Evolutionary conservation across 2,797 vertebrate genomes (phyloP).

Genomic region (Oryzias dopingdopingensis): DNA sequence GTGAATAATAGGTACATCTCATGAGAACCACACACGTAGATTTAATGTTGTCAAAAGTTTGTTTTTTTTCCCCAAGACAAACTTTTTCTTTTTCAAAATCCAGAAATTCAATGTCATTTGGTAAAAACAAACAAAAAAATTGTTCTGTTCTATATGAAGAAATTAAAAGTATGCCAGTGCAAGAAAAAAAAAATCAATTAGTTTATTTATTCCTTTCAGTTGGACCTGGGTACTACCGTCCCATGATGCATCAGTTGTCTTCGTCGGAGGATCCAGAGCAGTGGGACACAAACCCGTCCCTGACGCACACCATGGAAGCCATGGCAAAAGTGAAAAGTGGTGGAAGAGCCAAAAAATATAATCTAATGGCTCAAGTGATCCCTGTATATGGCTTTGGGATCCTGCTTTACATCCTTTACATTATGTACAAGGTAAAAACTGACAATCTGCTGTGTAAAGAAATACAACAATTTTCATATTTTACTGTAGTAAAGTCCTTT

Average conservation of each 20-base stretch:
- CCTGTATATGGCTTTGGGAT: slow-evolving; percentile 96
- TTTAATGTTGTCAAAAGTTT: too few species aligned
- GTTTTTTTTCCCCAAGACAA: too few species aligned
- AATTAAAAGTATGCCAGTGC: too few species aligned
- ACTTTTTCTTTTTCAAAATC: too few species aligned
- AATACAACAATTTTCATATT: neutral
- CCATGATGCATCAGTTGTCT: slow-evolving; percentile 72
- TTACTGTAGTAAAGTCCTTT: neutral
- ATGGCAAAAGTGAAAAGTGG: slow-evolving; percentile 79
- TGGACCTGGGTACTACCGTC: slow-evolving; percentile 81
- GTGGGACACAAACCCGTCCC: slow-evolving; percentile 68
- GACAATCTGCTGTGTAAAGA: neutral
- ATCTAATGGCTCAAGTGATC: slow-evolving; percentile 88
- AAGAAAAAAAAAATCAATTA: too few species aligned
- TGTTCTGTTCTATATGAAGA: too few species aligned
- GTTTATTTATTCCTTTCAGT: slow-evolving; percentile 65
- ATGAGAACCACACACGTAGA: too few species aligned
- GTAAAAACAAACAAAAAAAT: too few species aligned
- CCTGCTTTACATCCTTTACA: slow-evolving; percentile 92
- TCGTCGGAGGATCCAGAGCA: slow-evolving; percentile 61
- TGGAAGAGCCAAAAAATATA: slow-evolving; percentile 76
- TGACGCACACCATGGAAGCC: slow-evolving; percentile 80
- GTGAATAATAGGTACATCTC: too few species aligned
- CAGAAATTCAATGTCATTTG: too few species aligned
- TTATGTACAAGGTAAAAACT: slow-evolving; percentile 88